Conservation (phyloP, 2,113 vertebrate genomes). For the Illadopsis cleaveri region DNA sequence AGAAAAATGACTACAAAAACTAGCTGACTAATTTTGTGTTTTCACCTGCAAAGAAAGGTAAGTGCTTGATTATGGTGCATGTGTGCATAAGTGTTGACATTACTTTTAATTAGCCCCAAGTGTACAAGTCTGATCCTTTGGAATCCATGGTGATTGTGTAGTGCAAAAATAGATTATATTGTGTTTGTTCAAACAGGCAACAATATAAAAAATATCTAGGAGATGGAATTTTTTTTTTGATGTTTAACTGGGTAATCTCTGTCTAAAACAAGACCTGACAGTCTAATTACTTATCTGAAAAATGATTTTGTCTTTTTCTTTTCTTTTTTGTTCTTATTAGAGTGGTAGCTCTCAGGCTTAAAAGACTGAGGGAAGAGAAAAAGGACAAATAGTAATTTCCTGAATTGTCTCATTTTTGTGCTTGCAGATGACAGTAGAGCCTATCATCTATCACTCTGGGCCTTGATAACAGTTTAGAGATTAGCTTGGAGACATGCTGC, state of each 20-base stretch:
- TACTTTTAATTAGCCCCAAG: neutral
- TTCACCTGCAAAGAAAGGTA: neutral
- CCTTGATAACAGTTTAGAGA: neutral
- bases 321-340: neutral
- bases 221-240: neutral
- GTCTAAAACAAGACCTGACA: neutral
- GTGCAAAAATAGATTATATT: neutral
- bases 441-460: neutral
- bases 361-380: neutral
- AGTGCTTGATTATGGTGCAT: neutral
- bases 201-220: neutral
- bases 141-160: rapidly evolving
- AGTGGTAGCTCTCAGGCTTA: neutral
- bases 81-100: neutral
- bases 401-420: neutral
- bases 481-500: neutral
- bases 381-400: neutral
- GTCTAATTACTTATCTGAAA: neutral
- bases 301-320: neutral
- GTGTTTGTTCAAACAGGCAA: neutral
- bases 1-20: neutral
- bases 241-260: neutral
- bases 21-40: neutral
- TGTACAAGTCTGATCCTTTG: neutral
- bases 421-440: neutral